Conservation (phyloP, 2,797 vertebrate genomes). For the Lithobates sylvaticus region DNA sequence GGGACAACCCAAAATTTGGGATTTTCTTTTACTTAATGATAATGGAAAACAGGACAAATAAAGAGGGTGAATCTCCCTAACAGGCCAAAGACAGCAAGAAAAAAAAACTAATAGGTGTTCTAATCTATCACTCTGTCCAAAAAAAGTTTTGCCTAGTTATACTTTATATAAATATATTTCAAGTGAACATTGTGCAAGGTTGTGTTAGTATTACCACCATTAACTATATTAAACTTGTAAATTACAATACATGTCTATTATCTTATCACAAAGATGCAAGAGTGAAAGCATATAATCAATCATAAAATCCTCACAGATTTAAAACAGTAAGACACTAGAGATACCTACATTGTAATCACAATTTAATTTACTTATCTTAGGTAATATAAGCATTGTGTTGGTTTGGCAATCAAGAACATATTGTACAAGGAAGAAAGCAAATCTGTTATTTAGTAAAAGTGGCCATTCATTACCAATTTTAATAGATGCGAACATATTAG, state of each 20-base stretch:
- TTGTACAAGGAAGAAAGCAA: background rate
- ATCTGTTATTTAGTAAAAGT: background rate
- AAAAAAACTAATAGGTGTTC: too few species aligned
- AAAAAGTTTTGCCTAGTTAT: too few species aligned
- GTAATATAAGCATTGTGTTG: background rate
- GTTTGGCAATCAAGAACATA: background rate
- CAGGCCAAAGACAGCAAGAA: too few species aligned
- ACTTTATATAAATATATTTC: background rate
- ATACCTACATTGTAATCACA: background rate
- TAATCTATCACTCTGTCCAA: too few species aligned
- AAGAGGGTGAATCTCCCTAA: too few species aligned
- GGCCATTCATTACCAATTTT: too few species aligned
- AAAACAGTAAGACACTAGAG: background rate
- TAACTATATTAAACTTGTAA: background rate
- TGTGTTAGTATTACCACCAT: background rate
- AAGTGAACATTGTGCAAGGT: background rate
- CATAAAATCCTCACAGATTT: background rate
- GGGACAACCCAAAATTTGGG: too few species aligned
- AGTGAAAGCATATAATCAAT: constrained; percentile 5
- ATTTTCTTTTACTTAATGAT: too few species aligned
- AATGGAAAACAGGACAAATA: too few species aligned
- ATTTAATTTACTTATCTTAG: background rate
- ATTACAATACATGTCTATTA: background rate
- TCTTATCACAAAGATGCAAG: background rate
- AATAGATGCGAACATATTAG: too few species aligned